Percentiles rank a stretch among this genome's conserved stretches.
These are phyloP conservation scores for Caenorhabditis afra DNA, from an alignment of 2,888 invertebrate species.

Conservation along the genomic window DNA sequence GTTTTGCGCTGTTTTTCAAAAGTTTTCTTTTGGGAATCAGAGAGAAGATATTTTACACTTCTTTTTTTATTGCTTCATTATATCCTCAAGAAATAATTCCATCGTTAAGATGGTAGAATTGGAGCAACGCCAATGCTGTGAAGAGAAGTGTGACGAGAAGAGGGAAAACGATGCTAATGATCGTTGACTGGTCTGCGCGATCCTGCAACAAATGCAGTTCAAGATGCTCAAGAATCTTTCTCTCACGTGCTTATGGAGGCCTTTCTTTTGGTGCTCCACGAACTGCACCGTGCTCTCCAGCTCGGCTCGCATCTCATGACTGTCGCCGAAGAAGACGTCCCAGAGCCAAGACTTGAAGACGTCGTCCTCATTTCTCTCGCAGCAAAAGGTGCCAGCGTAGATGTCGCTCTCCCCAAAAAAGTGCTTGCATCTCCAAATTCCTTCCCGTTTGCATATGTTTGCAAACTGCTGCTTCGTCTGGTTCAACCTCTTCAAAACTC, in stretches of 20 bases:
- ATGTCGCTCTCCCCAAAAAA: not conserved
- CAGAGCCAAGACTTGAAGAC: conserved; percentile 39
- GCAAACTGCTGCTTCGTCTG: conserved; percentile 3
- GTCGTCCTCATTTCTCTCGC: conserved; percentile 15
- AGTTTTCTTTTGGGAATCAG: too few relatives aligned
- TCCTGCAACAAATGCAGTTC: not conserved
- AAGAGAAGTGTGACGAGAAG: conserved; percentile 27
- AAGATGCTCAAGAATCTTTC: not conserved
- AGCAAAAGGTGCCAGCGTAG: conserved; percentile 31
- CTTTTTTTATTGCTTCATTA: too few relatives aligned
- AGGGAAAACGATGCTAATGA: conserved; percentile 1
- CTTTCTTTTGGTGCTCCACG: conserved; percentile 7
- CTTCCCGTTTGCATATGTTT: conserved; percentile 9
- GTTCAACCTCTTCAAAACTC: not conserved
- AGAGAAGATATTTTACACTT: too few relatives aligned
- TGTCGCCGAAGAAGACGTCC: conserved; percentile 37
- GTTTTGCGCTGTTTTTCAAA: too few relatives aligned
- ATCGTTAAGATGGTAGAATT: conserved; percentile 43
- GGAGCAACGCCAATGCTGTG: conserved; percentile 27
- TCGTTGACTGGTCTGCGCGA: not conserved
- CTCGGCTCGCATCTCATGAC: conserved; percentile 18
- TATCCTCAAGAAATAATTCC: conserved; percentile 26
- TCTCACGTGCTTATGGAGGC: conserved; percentile 11
- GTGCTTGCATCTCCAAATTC: conserved; percentile 22
- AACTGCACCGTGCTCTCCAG: conserved; percentile 19